These are phyloP conservation scores for Diceros bicornis DNA, from an alignment of 2,797 vertebrate species.

Conservation along the genomic window DNA sequence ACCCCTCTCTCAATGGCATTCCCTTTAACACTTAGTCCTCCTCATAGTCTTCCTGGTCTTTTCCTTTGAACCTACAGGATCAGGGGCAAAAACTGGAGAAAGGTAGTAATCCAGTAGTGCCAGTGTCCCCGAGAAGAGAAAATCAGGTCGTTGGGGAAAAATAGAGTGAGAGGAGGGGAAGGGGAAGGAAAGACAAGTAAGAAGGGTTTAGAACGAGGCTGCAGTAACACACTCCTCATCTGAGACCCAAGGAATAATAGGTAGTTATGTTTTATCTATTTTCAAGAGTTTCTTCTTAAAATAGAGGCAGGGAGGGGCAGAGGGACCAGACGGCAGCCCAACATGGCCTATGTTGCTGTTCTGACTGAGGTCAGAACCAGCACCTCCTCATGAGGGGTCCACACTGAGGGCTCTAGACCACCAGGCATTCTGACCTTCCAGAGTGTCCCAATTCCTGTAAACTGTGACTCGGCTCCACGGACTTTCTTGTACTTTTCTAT, in stretches of 20 bases:
- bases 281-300: not conserved
- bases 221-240: not conserved
- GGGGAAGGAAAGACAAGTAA: not conserved
- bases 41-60: not conserved
- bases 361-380: not conserved
- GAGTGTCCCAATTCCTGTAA: not conserved
- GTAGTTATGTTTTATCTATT: not conserved
- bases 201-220: not conserved
- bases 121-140: not conserved
- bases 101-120: not conserved
- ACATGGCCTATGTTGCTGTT: not conserved
- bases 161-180: not conserved
- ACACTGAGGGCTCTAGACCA: rapidly evolving
- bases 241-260: not conserved
- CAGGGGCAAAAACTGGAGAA: not conserved
- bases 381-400: too few relatives aligned
- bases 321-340: not conserved
- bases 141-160: not conserved
- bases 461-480: rapidly evolving
- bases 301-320: not conserved
- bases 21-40: not conserved
- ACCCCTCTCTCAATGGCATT: not conserved
- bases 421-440: not conserved
- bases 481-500: not conserved
- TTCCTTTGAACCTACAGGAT: not conserved